Conservation (phyloP, 2,113 vertebrate genomes). For the Barbus barbus region DNA sequence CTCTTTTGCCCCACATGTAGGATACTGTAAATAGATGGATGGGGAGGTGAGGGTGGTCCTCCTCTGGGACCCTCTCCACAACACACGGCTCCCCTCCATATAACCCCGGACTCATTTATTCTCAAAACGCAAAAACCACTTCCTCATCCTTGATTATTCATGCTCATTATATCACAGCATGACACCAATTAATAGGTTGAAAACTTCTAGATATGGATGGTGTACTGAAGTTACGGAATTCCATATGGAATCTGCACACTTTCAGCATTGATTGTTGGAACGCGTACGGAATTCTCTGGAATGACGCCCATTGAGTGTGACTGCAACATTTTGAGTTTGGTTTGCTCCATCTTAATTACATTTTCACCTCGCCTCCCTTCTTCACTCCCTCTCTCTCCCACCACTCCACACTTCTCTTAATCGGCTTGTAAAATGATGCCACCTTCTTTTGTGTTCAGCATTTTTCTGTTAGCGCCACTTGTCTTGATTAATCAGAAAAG, state of each 20-base stretch:
- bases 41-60: conserved; percentile 10
- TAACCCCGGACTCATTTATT: neutral
- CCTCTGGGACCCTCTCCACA: conserved; percentile 21
- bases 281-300: neutral
- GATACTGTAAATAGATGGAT: conserved; percentile 32
- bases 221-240: neutral
- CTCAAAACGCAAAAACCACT: neutral
- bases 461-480: conserved; percentile 83
- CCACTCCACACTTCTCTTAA: conserved; percentile 66
- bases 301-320: neutral
- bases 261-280: conserved; percentile 9
- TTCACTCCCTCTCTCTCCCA: conserved; percentile 22
- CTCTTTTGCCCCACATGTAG: conserved; percentile 38
- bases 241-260: neutral
- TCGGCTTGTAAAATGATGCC: conserved; percentile 82
- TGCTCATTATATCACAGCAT: conserved; percentile 34
- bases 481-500: conserved; percentile 87
- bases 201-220: conserved; percentile 51
- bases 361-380: conserved; percentile 20
- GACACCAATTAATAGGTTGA: conserved; percentile 53
- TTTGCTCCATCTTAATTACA: conserved; percentile 41
- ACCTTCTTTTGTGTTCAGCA: conserved; percentile 85
- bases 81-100: neutral
- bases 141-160: conserved; percentile 30
- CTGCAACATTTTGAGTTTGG: neutral